Conservation (phyloP, 1,140 invertebrate genomes). For the Drosophila azteca region DNA sequence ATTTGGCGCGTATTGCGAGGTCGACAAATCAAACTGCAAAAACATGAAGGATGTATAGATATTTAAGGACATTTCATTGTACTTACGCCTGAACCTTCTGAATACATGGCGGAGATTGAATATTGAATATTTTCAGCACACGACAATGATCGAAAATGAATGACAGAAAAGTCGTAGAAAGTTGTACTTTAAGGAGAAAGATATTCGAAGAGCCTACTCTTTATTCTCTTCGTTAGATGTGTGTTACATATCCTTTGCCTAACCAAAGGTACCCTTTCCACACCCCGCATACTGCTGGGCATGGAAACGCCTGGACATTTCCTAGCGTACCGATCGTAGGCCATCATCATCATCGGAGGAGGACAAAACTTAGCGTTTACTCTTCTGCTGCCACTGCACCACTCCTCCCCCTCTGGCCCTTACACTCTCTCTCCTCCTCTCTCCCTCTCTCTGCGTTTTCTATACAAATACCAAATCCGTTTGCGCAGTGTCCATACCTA, state of each 20-base stretch:
- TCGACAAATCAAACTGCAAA: constrained; percentile 98
- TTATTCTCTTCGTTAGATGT: too few species aligned
- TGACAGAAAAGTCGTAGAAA: too few species aligned
- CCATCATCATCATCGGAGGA: constrained; percentile 11
- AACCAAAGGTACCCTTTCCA: too few species aligned
- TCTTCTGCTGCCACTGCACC: background rate
- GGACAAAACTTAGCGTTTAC: constrained; percentile 56
- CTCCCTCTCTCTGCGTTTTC: constrained; percentile 41
- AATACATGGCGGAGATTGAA: constrained; percentile 89
- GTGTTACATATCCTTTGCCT: too few species aligned
- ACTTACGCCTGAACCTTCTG: constrained; percentile 96
- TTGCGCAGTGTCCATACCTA: constrained; percentile 46
- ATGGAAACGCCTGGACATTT: too few species aligned
- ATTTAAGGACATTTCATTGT: constrained; percentile 13
- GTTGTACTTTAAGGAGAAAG: too few species aligned
- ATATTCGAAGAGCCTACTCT: too few species aligned
- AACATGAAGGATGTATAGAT: constrained; percentile 4
- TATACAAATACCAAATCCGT: constrained; percentile 76
- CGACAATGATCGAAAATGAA: too few species aligned
- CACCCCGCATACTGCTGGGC: too few species aligned
- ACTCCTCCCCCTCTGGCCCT: constrained; percentile 1
- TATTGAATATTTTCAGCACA: constrained; percentile 4
- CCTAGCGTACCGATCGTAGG: background rate
- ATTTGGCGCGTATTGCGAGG: constrained; percentile 99
- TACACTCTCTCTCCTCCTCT: background rate